Conservation (phyloP, 1,140 invertebrate genomes). For the Leptoteleia sp. region DNA sequence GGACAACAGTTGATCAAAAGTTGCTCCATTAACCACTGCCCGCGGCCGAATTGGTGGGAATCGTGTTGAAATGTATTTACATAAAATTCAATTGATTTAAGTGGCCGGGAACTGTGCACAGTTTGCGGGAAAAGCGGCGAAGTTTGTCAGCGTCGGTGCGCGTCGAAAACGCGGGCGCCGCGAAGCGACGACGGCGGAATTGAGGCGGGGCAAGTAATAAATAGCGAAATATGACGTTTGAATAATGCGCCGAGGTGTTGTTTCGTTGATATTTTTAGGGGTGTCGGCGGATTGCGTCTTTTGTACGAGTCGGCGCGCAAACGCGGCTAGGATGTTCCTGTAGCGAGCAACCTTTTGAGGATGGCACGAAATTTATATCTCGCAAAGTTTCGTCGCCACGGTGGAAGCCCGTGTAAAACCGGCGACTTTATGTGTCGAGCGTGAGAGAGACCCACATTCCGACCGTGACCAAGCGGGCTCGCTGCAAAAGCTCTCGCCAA, state of each 20-base stretch:
- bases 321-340: constrained; percentile 45
- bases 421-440: constrained; percentile 68
- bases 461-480: constrained; percentile 42
- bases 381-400: constrained; percentile 65
- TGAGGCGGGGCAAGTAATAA: constrained; percentile 5
- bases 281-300: constrained; percentile 26
- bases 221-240: constrained; percentile 31
- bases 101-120: constrained; percentile 3
- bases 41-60: constrained; percentile 13
- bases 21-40: constrained; percentile 15
- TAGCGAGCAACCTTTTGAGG: constrained; percentile 56
- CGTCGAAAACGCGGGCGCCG: constrained; percentile 2
- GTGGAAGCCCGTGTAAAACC: constrained; percentile 65
- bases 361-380: constrained; percentile 68
- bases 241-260: constrained; percentile 8
- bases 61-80: constrained; percentile 35
- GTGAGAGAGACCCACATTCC: constrained; percentile 66
- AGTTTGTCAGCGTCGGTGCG: constrained; percentile 15
- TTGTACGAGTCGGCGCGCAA: constrained; percentile 43
- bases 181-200: neutral
- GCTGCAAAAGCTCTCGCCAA: constrained; percentile 41
- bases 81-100: constrained; percentile 46
- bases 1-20: constrained; percentile 22
- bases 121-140: constrained; percentile 11
- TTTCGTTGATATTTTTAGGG: constrained; percentile 39